phyloP scores from a whole-genome alignment of 35 echinoderm and acorn worm genomes.

The Diadema setosum region DNA sequence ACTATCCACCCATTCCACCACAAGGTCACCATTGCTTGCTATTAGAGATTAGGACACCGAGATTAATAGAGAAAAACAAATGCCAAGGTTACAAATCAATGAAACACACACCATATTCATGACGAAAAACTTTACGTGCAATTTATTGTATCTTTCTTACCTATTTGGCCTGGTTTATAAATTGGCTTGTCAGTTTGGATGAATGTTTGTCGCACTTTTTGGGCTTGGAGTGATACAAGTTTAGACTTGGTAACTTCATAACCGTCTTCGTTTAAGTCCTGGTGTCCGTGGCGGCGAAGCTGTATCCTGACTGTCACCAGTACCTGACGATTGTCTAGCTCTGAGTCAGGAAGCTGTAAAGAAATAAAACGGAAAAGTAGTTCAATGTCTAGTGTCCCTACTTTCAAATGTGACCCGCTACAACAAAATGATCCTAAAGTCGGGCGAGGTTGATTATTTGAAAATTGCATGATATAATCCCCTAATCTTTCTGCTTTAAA shows the following conservation, averaged over 20 bases:
- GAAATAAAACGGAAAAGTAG: not conserved
- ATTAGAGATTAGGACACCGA: no score
- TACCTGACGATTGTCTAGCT: not conserved
- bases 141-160: conserved; percentile 2
- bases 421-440: not conserved
- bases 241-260: not conserved
- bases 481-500: not conserved
- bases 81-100: no score
- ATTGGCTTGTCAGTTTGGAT: conserved; percentile 86
- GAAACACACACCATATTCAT: no score
- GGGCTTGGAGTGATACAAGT: not conserved
- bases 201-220: conserved; percentile 33
- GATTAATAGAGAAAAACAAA: no score
- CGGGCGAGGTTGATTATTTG: not conserved
- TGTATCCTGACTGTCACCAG: not conserved
- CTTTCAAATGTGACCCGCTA: not conserved
- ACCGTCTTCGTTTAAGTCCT: not conserved
- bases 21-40: no score
- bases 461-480: not conserved
- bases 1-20: no score
- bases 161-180: conserved; percentile 80
- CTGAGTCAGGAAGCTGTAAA: not conserved
- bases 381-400: not conserved
- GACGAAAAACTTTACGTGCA: not conserved
- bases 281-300: not conserved